Percentiles rank a stretch among this genome's conserved stretches.
These are phyloP conservation scores for Pollenia angustigena DNA, from an alignment of 2,888 invertebrate genomes.

Conservation along the genomic window DNA sequence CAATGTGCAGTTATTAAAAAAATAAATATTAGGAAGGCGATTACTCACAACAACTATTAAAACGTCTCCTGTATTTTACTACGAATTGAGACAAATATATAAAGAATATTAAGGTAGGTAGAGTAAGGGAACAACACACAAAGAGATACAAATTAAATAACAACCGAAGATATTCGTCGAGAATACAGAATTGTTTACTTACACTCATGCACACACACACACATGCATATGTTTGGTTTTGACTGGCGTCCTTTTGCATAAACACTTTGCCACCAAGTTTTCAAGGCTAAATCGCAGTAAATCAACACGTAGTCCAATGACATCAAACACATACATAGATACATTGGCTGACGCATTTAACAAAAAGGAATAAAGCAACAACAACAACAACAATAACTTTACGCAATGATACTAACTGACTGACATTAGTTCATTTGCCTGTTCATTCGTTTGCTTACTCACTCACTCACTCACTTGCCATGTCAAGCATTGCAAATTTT, in stretches of 20 bases:
- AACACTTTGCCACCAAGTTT: constrained; percentile 76
- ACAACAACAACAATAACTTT: constrained; percentile 33
- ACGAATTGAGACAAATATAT: constrained; percentile 10
- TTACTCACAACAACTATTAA: constrained; percentile 14
- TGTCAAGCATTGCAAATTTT: background rate
- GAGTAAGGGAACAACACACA: background rate
- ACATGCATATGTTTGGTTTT: constrained; percentile 43
- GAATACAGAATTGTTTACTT: constrained; percentile 12
- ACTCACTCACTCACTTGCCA: constrained; percentile 71
- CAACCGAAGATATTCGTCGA: constrained; percentile 5
- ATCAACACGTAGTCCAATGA: constrained; percentile 79
- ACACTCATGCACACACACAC: background rate
- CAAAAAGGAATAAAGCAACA: constrained; percentile 1
- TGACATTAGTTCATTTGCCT: constrained; percentile 74
- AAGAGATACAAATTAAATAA: constrained; percentile 27
- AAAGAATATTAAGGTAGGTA: background rate
- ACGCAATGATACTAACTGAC: background rate
- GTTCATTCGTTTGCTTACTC: background rate
- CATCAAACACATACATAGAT: constrained; percentile 73
- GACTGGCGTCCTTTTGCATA: constrained; percentile 76
- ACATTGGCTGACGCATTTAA: constrained; percentile 3
- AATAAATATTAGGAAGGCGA: constrained; percentile 10
- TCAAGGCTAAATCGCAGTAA: constrained; percentile 80
- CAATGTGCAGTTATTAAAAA: background rate
- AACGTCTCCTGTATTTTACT: constrained; percentile 47